These are phyloP conservation scores for Crotalus horridus DNA, from an alignment of 2,113 vertebrate species.

Conservation along the genomic window DNA sequence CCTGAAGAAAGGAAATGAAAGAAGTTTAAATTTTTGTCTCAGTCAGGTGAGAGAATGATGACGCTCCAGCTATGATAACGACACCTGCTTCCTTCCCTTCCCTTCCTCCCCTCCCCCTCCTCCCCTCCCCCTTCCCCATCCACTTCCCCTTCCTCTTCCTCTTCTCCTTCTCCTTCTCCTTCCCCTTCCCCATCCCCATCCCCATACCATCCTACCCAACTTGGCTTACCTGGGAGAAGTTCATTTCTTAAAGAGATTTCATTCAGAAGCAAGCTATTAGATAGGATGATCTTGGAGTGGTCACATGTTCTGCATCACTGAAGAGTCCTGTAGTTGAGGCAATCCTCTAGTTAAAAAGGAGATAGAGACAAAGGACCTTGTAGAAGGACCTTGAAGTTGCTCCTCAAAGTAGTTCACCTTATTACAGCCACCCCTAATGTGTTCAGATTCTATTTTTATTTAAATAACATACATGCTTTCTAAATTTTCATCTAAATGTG, in stretches of 20 bases:
- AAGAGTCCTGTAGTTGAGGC: background rate
- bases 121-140: background rate
- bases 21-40: background rate
- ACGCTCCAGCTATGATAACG: background rate
- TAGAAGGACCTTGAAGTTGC: background rate
- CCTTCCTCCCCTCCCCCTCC: too few species aligned
- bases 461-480: background rate
- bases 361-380: background rate
- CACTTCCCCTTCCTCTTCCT: fast-evolving
- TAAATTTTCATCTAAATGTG: background rate
- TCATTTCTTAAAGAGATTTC: background rate
- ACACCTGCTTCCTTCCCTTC: background rate
- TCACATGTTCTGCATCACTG: background rate
- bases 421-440: too few species aligned
- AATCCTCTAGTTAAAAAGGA: background rate
- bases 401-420: background rate
- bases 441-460: background rate
- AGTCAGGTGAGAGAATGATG: too few species aligned
- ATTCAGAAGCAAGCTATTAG: background rate
- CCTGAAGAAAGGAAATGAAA: background rate
- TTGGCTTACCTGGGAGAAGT: background rate
- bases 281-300: background rate
- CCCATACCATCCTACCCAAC: background rate
- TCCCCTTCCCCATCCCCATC: too few species aligned
- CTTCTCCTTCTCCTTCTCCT: background rate